A percentile compares a stretch with the other conserved stretches of the same genome.
phyloP scores from a whole-genome alignment of 2,888 invertebrate species.

The Marronus borbonicus region DNA sequence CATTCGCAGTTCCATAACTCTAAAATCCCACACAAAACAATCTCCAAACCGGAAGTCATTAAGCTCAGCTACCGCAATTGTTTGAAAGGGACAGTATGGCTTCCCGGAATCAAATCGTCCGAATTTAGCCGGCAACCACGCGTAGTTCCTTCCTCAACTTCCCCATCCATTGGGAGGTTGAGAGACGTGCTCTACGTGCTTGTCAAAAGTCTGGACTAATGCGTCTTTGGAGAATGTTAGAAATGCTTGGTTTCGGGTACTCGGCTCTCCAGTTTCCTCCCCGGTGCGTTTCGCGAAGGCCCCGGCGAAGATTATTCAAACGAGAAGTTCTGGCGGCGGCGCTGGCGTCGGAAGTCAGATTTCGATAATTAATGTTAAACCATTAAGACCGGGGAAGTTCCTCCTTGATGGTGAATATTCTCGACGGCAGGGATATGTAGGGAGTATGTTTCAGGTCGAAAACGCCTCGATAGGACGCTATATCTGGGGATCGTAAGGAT shows the following conservation, averaged over 20 bases:
- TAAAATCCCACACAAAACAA: neutral
- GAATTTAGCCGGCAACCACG: constrained; percentile 1
- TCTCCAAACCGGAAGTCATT: neutral
- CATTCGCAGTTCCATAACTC: neutral
- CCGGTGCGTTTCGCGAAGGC: neutral
- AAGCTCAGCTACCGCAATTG: neutral
- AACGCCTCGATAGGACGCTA: too few species aligned
- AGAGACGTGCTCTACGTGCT: constrained; percentile 27
- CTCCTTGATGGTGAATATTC: neutral
- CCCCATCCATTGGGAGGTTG: neutral
- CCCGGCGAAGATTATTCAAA: constrained; percentile 9
- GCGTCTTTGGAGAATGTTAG: constrained; percentile 39
- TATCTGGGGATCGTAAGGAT: too few species aligned
- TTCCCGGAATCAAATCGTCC: constrained; percentile 5
- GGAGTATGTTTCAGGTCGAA: too few species aligned
- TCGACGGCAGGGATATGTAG: neutral
- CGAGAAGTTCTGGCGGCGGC: constrained; percentile 17
- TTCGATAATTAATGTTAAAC: constrained; percentile 29
- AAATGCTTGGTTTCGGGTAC: constrained; percentile 21
- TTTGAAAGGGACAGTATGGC: neutral
- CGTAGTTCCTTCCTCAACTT: too few species aligned
- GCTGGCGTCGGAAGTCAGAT: constrained; percentile 18
- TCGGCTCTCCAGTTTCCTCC: neutral
- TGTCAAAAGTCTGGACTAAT: constrained; percentile 32
- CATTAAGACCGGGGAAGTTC: neutral